phyloP scores from a whole-genome alignment of 2,888 invertebrate genomes.

The Drosophila greeni region DNA sequence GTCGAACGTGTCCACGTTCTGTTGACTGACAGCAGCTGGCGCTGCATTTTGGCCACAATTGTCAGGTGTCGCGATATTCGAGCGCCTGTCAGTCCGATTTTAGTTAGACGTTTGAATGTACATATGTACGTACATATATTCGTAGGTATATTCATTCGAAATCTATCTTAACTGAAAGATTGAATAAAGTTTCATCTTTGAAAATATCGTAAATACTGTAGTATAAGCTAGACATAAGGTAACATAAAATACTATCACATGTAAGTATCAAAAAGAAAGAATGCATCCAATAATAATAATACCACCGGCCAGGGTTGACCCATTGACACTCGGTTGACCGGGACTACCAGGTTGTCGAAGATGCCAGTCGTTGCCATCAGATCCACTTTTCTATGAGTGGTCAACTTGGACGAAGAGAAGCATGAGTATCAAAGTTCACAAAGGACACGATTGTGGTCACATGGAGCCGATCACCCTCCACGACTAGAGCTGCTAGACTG shows the following conservation, averaged over 20 bases:
- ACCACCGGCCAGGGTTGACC: neutral
- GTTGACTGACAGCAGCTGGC: slow-evolving; percentile 66
- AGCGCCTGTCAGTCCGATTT: slow-evolving; percentile 66
- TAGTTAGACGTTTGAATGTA: slow-evolving; percentile 20
- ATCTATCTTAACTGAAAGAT: neutral
- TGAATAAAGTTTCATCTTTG: too few relatives aligned
- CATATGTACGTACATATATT: neutral
- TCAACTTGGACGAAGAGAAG: too few relatives aligned
- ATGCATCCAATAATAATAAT: too few relatives aligned
- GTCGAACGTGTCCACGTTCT: slow-evolving; percentile 52
- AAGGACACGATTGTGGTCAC: slow-evolving; percentile 84
- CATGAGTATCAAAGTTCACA: slow-evolving; percentile 86
- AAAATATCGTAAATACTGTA: too few relatives aligned
- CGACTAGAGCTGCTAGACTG: slow-evolving; percentile 84
- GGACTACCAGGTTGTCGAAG: neutral
- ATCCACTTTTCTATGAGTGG: too few relatives aligned
- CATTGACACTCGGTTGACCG: neutral
- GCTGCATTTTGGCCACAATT: slow-evolving; percentile 69
- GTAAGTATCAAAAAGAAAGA: too few relatives aligned
- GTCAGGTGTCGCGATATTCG: slow-evolving; percentile 71
- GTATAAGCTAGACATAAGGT: too few relatives aligned
- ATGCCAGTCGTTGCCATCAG: neutral
- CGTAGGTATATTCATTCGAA: neutral
- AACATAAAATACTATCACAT: too few relatives aligned
- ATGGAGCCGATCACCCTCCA: slow-evolving; percentile 83